phyloP scores from a whole-genome alignment of 2,113 vertebrate genomes.

The Sinocyclocheilus anophthalmus region DNA sequence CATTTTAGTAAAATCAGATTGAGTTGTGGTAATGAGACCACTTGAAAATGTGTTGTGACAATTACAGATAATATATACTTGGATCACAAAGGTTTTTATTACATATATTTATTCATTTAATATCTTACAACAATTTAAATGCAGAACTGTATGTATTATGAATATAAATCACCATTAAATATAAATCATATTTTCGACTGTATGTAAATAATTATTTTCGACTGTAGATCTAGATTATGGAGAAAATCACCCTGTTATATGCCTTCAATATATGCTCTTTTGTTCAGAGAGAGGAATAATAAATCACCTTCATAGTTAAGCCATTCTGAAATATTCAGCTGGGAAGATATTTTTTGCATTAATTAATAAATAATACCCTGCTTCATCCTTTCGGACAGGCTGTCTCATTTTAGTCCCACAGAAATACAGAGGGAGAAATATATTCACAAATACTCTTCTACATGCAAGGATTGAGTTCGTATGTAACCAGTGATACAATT shows the following conservation, averaged over 20 bases:
- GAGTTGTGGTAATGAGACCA: neutral
- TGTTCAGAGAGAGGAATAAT: neutral
- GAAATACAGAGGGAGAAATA: neutral
- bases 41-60: neutral
- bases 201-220: too few relatives aligned
- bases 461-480: neutral
- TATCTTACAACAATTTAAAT: neutral
- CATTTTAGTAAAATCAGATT: neutral
- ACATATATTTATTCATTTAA: neutral
- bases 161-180: neutral
- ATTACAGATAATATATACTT: neutral
- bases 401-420: conserved; percentile 24
- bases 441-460: neutral
- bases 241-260: neutral
- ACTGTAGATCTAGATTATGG: neutral
- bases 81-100: neutral
- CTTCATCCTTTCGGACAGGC: conserved; percentile 59
- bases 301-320: conserved; percentile 32
- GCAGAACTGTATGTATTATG: neutral
- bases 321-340: conserved; percentile 57
- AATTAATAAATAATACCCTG: conserved; percentile 68
- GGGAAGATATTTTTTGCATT: conserved; percentile 62
- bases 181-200: neutral
- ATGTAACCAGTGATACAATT: neutral
- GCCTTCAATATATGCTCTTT: neutral